These are phyloP conservation scores for Phainopepla nitens DNA, from an alignment of 2,113 vertebrate species.

Conservation along the genomic window DNA sequence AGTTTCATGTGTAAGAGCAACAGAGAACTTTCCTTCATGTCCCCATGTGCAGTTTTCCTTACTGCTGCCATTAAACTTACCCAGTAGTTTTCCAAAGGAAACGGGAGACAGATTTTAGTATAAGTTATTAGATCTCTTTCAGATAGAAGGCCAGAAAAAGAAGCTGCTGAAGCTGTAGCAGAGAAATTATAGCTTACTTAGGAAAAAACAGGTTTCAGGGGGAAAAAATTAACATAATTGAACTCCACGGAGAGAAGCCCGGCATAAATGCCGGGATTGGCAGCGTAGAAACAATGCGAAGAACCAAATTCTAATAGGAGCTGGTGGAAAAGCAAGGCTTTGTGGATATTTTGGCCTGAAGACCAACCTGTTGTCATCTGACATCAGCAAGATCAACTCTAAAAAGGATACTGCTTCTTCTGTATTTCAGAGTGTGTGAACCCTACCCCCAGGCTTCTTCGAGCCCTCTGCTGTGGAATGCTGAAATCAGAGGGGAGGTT, in stretches of 20 bases:
- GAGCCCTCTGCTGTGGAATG: background rate
- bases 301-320: background rate
- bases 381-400: background rate
- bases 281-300: background rate
- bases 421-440: background rate
- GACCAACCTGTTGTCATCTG: background rate
- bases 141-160: background rate
- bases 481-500: background rate
- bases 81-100: background rate
- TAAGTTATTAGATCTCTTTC: background rate
- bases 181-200: background rate
- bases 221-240: background rate
- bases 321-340: background rate
- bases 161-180: background rate
- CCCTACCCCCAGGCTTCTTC: background rate
- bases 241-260: accelerated
- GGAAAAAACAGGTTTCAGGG: background rate
- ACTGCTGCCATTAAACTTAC: background rate
- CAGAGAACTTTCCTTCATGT: accelerated
- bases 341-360: background rate
- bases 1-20: background rate
- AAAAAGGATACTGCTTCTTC: background rate
- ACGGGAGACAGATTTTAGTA: background rate
- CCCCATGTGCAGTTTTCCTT: accelerated
- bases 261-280: background rate